Evolutionary conservation across 1,140 invertebrate species (phyloP), one percentile per base, ranked within the genome.

Genomic region (Tenebrio molitor): DNA sequence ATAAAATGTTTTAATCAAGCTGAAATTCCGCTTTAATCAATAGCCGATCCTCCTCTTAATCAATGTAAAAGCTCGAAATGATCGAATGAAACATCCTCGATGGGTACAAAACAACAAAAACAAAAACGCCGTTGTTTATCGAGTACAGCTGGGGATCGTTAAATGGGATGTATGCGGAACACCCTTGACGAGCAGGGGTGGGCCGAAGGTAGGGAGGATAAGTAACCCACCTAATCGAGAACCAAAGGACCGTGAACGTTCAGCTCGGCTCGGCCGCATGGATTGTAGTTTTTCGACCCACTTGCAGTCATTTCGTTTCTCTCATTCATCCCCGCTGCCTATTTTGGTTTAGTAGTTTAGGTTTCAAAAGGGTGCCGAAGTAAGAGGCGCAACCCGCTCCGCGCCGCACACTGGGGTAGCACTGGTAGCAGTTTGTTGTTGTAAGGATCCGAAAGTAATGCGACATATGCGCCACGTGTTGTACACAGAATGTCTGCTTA

Each of bases 131-230:
- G 44, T 64, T 71, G 69, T 44, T 64, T 65, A 71, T 36, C 39
- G 36, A 46, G 62, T 46, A 71, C 69, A 71, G 69, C 69, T 71
- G 69, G 53, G 34, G 68, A 46, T 71, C 50, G 58, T 21, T 65
- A 50, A 65, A 65, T 71, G 33, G 69, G 69, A 71, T 64, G 69
- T 71, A 71, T 65, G 58, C 39, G 53, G 36, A 65, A 63, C 39
- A 65, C 62, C 62, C 69, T 25, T 46, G 21, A 33, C 53, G 25
- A 42, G 68, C 46, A 62, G 58, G 68, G 69, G 53, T 71, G 36
- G 53, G 36, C 63, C 58, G 53, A 71, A 71, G 39, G 33, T 44
- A 41, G 67, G 58, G 58, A 36, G 42, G 42, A 44, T 46, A 50
- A 33, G 25, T 36, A 23, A 62, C 21, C 68, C 34, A 62, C 50